A percentile compares a stretch with the other conserved stretches of the same genome.
These are phyloP conservation scores for Alloscopus bannaensis DNA, from an alignment of 2,888 invertebrate species.

Conservation along the genomic window DNA sequence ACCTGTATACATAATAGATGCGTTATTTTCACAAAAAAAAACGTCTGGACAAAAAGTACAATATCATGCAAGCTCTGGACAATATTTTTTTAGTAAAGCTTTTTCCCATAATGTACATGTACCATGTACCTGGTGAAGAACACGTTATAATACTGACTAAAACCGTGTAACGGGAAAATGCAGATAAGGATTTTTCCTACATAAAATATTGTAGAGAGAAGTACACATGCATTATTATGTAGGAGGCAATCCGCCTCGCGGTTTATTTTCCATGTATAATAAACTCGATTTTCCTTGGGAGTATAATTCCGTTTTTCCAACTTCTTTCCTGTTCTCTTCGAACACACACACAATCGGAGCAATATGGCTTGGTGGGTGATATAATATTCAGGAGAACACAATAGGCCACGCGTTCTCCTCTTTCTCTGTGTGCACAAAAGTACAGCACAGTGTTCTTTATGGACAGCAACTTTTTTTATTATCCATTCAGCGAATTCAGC, in stretches of 20 bases:
- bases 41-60: constrained; percentile 26
- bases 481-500: constrained; percentile 60
- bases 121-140: too few species aligned
- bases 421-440: too few species aligned
- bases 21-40: constrained; percentile 37
- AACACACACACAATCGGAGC: too few species aligned
- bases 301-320: constrained; percentile 38
- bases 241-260: constrained; percentile 18
- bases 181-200: too few species aligned
- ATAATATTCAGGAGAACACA: constrained; percentile 49
- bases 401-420: constrained; percentile 34
- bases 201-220: too few species aligned
- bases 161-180: too few species aligned
- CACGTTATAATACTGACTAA: too few species aligned
- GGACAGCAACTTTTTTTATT: constrained; percentile 46
- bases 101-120: too few species aligned
- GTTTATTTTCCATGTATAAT: constrained; percentile 53
- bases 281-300: constrained; percentile 45
- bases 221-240: constrained; percentile 37
- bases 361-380: too few species aligned
- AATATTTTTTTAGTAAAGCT: too few species aligned
- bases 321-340: constrained; percentile 21
- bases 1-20: constrained; percentile 54
- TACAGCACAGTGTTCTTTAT: constrained; percentile 14
- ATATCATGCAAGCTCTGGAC: constrained; percentile 12